Percentiles rank a stretch among this genome's conserved stretches.
phyloP scores from a whole-genome alignment of 2,113 vertebrate species.

The Macheiramphus alcinus region DNA sequence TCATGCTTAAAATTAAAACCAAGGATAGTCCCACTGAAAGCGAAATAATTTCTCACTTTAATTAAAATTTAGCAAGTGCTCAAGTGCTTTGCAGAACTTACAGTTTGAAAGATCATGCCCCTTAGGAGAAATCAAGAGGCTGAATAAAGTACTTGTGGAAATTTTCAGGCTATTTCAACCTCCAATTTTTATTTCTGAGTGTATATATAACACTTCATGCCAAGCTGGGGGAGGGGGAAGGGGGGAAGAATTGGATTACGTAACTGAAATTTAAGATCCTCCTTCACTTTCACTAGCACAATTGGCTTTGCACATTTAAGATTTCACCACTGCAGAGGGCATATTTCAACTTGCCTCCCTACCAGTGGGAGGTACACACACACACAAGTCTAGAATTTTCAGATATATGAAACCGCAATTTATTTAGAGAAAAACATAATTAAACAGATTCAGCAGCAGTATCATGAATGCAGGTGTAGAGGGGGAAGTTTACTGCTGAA shows the following conservation, averaged over 20 bases:
- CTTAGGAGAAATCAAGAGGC: not conserved
- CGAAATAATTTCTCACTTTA: not conserved
- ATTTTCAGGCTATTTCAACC: not conserved
- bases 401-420: not conserved
- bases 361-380: not conserved
- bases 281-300: not conserved
- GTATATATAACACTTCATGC: not conserved
- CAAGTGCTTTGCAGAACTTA: not conserved
- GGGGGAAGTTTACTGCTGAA: not conserved
- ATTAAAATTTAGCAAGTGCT: not conserved
- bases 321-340: not conserved
- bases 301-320: not conserved
- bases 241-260: not conserved
- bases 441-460: not conserved
- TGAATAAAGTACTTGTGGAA: not conserved
- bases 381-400: not conserved
- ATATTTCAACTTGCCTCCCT: not conserved
- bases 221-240: not conserved
- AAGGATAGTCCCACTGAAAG: not conserved
- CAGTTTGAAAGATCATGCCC: not conserved
- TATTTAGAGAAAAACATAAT: not conserved
- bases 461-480: not conserved
- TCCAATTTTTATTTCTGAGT: not conserved
- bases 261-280: not conserved
- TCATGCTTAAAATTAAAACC: not conserved